Base-by-base conservation (phyloP, 2,113 vertebrate genomes). In the Cisticola juncidis region DNA sequence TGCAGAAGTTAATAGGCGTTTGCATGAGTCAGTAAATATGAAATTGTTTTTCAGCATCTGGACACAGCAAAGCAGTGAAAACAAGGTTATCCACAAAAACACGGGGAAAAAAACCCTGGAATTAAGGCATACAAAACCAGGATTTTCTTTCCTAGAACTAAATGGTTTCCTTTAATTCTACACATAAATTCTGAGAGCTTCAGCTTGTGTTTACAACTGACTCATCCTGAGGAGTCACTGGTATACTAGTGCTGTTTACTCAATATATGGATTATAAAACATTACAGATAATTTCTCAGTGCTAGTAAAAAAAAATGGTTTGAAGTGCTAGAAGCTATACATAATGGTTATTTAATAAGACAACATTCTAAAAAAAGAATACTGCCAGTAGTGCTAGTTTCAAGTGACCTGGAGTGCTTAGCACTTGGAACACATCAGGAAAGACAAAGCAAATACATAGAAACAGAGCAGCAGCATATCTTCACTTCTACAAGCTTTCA, bases 1-100 rank as follows among this genome's bases (percentile, higher is more conserved):
- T 35, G 16, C 40, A 70, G 48, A 92, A 91, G 47, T 81, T 91
- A 90, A 77, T 62, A 86, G 58, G 26, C 19, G 73, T 48, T 85
- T 23, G 72, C 76, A 94, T 83, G 91, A 95, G 53, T 93, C 86
- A 90, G 35, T 86, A 90, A 87, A 89, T 62, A 53, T 11, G 22
- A 95, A 94, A 88, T 76, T 72, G 33, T 45, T 88, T 70, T 86
- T 65, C 61, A 62, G 26, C 61, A 86, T 89, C 69, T 94, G 69
- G 80, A 56, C 40, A 70, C 17, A 81, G 42, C 56, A 25, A 90
- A 86, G 62, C 13, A 6, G 24, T 88, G 69, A 74, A 90, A 94
- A 44, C 21, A 66, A 85, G 33, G 58, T 77, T 95, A 83, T 45
- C 86, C 56, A 71, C 17, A 82, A 68, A 77, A 72, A 83, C 22